Evolutionary conservation across 2,113 vertebrate species (phyloP), one percentile per base, ranked within the genome.

Genomic region (Pipra filicauda): DNA sequence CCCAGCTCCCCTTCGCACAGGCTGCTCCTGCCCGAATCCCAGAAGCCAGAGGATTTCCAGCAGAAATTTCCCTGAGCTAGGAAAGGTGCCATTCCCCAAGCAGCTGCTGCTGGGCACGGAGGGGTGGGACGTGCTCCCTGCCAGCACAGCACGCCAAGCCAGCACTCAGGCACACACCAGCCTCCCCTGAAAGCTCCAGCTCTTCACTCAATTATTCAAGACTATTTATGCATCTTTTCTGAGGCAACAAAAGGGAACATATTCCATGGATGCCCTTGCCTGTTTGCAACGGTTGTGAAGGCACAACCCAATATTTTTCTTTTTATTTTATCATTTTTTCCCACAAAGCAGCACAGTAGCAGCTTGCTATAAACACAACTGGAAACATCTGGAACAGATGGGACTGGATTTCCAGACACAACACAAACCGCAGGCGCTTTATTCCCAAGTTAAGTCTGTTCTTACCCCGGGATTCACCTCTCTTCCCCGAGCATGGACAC

Each of bases 321-420:
- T n/a, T 66, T 41, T 37, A n/a, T 48, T n/a, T 3, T 1, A 8
- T n/a, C 69, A 4, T 31, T 61, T 39, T 19, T 22, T 8, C 6
- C 30, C 27, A 49, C 17, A 4, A 62, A 90, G 61, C 58, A 88
- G 78, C 72, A 86, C 76, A 85, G 77, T 73, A 72, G 83, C 93
- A 41, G 64, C 88, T 90, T 93, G 92, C 95, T 97, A 88, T 88
- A 96, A 96, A 96, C 77, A 88, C 93, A 91, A 39, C 91, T 75
- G 80, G 88, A 92, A 96, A 89, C 94, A 96, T 72, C 94, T 95
- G 92, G 88, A 93, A 62, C 85, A 95, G 89, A 82, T 89, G 87
- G 83, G 61, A 41, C 24, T 24, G 66, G 55, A 71, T 91, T 93
- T 95, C 58, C 77, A 79, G 73, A 37, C 62, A 74, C n/a, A 77